These are phyloP conservation scores for Enteromius unitaeniatus DNA, from an alignment of 2,797 vertebrate species.

Conservation along the genomic window DNA sequence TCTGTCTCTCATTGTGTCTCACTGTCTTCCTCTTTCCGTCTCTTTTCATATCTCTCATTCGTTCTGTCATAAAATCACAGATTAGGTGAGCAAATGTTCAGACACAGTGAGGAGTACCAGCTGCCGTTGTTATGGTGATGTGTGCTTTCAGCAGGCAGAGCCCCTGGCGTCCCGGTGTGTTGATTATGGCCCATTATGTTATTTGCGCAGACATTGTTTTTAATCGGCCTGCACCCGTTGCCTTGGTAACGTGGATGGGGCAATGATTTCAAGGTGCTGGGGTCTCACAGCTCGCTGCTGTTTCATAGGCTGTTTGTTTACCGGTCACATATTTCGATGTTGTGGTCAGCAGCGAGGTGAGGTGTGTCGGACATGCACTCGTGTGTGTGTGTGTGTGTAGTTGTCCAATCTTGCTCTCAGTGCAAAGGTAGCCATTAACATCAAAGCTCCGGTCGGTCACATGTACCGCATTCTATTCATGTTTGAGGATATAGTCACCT, in stretches of 20 bases:
- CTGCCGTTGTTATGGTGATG: conserved; percentile 71
- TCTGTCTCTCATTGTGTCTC: background rate
- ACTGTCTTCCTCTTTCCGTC: background rate
- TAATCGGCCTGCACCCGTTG: conserved; percentile 66
- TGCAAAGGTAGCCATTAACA: conserved; percentile 12
- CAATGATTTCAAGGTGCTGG: conserved; percentile 35
- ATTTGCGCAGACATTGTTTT: conserved; percentile 68
- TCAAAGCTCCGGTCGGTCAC: background rate
- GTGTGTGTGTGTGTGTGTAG: conserved; percentile 29
- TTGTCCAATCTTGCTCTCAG: background rate
- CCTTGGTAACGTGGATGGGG: conserved; percentile 54
- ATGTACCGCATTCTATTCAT: background rate
- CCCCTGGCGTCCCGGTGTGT: conserved; percentile 64
- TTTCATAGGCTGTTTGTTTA: conserved; percentile 32
- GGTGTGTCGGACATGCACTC: background rate
- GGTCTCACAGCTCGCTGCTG: conserved; percentile 26
- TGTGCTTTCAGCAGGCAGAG: conserved; percentile 61
- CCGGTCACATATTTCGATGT: background rate
- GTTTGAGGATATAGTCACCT: background rate
- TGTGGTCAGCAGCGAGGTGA: conserved; percentile 15
- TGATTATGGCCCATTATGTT: conserved; percentile 71
- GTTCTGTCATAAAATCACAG: conserved; percentile 40
- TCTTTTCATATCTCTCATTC: conserved; percentile 16
- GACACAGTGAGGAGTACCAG: conserved; percentile 55
- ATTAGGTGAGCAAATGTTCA: conserved; percentile 55